Conservation (phyloP, 53 echinoderm and acorn worm species). For the Luidia sarsii region DNA sequence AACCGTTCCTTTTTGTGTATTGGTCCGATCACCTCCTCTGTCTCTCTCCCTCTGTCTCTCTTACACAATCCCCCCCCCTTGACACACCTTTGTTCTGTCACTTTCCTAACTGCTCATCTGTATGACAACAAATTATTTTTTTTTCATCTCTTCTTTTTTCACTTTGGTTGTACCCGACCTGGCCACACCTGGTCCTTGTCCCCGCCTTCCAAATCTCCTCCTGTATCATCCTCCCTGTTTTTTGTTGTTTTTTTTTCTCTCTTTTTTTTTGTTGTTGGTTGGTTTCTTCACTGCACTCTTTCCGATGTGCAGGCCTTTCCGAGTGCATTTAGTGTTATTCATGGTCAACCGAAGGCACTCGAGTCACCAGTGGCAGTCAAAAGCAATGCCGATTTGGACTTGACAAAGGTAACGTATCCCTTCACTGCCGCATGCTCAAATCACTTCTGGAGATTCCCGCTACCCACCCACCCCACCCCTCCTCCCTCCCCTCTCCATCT, state of each 20-base stretch:
- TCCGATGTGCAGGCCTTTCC: slow-evolving; percentile 53
- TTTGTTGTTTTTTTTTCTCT: not conserved
- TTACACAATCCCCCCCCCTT: no score
- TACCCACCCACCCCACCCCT: not conserved
- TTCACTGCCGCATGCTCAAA: slow-evolving; percentile 27
- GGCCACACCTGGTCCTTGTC: no score
- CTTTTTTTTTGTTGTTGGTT: not conserved
- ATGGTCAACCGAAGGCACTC: slow-evolving; percentile 24
- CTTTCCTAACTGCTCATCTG: no score
- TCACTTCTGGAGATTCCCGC: not conserved
- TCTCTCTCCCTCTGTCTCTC: no score
- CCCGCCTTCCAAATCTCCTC: not conserved
- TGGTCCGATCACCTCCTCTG: no score
- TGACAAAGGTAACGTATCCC: slow-evolving; percentile 49
- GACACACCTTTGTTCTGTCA: no score
- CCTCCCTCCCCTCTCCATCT: not conserved
- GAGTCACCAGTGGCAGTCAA: slow-evolving; percentile 38
- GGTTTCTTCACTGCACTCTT: slow-evolving; percentile 27
- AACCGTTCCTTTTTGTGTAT: no score
- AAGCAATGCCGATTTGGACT: slow-evolving; percentile 50
- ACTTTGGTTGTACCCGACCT: no score
- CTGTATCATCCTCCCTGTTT: slow-evolving; percentile 4
- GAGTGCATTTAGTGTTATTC: slow-evolving; percentile 6
- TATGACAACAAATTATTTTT: no score
- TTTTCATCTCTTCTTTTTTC: no score